Percentiles rank a stretch among this genome's conserved stretches.
These are phyloP conservation scores for Neosilurus mollespiculum DNA, from an alignment of 2,797 vertebrate genomes.

Conservation along the genomic window DNA sequence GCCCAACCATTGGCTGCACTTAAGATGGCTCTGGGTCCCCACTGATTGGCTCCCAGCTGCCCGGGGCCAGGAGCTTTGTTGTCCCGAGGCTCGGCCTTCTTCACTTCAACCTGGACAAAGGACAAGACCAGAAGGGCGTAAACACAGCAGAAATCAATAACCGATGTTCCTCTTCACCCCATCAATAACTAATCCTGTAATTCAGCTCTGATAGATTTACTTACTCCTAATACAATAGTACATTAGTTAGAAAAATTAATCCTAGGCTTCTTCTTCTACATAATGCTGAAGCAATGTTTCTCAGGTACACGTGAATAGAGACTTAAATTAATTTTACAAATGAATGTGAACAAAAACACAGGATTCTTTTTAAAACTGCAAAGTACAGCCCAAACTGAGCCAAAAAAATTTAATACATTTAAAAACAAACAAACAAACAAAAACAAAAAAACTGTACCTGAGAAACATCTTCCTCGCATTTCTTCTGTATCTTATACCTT, in stretches of 20 bases:
- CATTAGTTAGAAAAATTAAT: constrained; percentile 55
- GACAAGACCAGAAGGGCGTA: constrained; percentile 73
- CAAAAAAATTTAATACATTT: too few species aligned
- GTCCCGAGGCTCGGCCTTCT: constrained; percentile 96
- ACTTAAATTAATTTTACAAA: neutral
- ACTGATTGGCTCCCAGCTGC: constrained; percentile 89
- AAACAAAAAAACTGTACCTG: constrained; percentile 83
- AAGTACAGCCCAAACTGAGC: neutral
- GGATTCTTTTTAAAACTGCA: neutral
- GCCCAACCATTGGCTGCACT: constrained; percentile 98
- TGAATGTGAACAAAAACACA: neutral
- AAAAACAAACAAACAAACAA: too few species aligned
- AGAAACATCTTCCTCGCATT: constrained; percentile 83
- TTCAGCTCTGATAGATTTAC: constrained; percentile 70
- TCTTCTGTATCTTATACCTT: constrained; percentile 67
- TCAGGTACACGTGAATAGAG: constrained; percentile 79
- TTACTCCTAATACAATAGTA: constrained; percentile 69
- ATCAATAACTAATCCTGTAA: constrained; percentile 62
- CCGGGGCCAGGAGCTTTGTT: constrained; percentile 90
- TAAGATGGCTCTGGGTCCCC: constrained; percentile 91
- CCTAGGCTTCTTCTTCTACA: constrained; percentile 56
- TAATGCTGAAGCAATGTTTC: constrained; percentile 79
- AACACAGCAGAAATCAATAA: constrained; percentile 53
- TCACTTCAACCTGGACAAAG: constrained; percentile 99
- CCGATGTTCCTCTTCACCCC: constrained; percentile 64